Evolutionary conservation across 2,888 invertebrate species (phyloP).

Genomic region (Lobophora halterata): DNA sequence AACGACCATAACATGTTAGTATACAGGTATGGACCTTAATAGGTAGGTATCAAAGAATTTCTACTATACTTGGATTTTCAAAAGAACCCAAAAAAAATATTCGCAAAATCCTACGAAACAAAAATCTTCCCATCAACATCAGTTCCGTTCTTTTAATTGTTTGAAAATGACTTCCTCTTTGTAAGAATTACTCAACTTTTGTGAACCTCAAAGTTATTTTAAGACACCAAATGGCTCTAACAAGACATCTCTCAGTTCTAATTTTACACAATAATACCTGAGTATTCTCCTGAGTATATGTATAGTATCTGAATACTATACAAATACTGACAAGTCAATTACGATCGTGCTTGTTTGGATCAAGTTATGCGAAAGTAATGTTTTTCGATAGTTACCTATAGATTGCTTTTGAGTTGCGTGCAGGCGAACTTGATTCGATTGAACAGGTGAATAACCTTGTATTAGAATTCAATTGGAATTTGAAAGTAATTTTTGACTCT

Average conservation of each 20-base stretch:
- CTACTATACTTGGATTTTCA: too few relatives aligned
- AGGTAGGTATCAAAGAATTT: too few relatives aligned
- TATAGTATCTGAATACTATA: too few relatives aligned
- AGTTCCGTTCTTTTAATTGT: too few relatives aligned
- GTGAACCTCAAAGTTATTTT: constrained; percentile 8
- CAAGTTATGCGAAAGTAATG: constrained; percentile 41
- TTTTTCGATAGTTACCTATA: constrained; percentile 50
- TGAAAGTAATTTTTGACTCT: too few relatives aligned
- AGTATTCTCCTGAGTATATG: too few relatives aligned
- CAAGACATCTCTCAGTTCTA: constrained; percentile 40
- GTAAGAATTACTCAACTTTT: constrained; percentile 13
- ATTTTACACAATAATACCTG: constrained; percentile 39
- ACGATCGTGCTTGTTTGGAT: constrained; percentile 31
- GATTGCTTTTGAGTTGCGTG: constrained; percentile 42
- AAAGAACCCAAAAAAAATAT: too few relatives aligned
- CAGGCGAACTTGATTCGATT: constrained; percentile 42
- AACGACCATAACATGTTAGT: too few relatives aligned
- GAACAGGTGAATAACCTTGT: neutral
- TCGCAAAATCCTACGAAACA: too few relatives aligned
- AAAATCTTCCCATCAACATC: too few relatives aligned
- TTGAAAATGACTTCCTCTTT: too few relatives aligned
- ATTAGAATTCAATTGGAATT: neutral
- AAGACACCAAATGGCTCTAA: constrained; percentile 34
- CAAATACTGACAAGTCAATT: constrained; percentile 31
- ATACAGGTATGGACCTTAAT: too few relatives aligned